Conservation (phyloP, 2,888 invertebrate species). For the Cataglyphis altisquamis region DNA sequence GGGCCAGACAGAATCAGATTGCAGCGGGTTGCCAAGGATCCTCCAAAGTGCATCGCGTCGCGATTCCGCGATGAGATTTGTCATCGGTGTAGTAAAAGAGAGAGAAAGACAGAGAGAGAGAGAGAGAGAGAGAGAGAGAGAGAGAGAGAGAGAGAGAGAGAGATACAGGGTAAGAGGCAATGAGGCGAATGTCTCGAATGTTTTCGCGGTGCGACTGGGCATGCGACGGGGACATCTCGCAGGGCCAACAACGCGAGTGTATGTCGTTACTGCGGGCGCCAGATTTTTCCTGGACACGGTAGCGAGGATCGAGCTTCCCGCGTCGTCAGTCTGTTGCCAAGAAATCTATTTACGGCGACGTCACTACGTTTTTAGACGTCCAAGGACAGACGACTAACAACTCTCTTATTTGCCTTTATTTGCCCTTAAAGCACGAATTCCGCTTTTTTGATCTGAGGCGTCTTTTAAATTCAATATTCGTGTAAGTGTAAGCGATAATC, state of each 20-base stretch:
- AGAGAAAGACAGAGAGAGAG: conserved; percentile 24
- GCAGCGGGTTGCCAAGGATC: conserved; percentile 39
- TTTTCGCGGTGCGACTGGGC: conserved; percentile 74
- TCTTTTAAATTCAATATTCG: background rate
- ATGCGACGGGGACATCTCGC: conserved; percentile 81
- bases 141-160: conserved; percentile 10
- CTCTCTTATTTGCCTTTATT: conserved; percentile 53
- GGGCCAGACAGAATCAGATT: conserved; percentile 22
- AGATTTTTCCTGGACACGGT: conserved; percentile 83
- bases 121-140: no score
- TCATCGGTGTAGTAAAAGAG: background rate
- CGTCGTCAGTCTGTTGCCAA: conserved; percentile 51
- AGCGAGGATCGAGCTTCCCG: conserved; percentile 81
- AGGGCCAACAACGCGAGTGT: conserved; percentile 71
- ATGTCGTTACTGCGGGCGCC: conserved; percentile 61
- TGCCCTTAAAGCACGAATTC: conserved; percentile 25
- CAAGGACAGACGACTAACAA: conserved; percentile 55
- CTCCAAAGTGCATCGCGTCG: conserved; percentile 24
- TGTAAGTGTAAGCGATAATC: background rate
- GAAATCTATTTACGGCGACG: conserved; percentile 56
- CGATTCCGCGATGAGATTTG: conserved; percentile 5
- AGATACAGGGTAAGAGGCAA: conserved; percentile 1
- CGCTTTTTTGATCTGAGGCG: background rate
- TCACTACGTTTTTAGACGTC: conserved; percentile 48
- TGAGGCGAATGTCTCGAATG: conserved; percentile 73